Base-by-base conservation (phyloP, 2,797 vertebrate species). In the Falco biarmicus region DNA sequence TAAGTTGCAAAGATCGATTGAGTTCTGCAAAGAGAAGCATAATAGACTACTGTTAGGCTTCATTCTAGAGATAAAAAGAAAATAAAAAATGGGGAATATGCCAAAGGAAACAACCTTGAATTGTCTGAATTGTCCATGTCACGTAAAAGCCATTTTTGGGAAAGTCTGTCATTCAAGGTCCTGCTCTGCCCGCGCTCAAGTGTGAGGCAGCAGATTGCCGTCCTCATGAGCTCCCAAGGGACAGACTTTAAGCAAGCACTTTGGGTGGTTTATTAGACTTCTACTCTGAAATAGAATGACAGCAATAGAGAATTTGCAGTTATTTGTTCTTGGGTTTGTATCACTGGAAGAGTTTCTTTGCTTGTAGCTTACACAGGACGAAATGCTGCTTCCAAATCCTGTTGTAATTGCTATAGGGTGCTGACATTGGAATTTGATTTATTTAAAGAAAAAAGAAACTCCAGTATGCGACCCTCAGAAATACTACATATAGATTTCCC, bases 81-180 rank as follows among this genome's bases (percentile, higher is more conserved):
- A 84, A 8, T 82, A 60, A 56, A 57, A 29, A 60, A 34, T 3
- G 10, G 43, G 6, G 8, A 89, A 45, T 11, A 48, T 10, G 66
- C 39, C 53, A 61, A 80, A 65, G 41, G 43, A 32, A 95, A 41
- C 12, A 85, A 81, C 57, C 20, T 83, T 71, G 61, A 94, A 71
- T 65, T 74, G 28, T 51, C 83, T 92, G 48, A 86, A 84, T 66
- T 76, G 1, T 1, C 48, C n/a, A 43, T 24, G 39, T 63, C 56
- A 83, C 21, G 57, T 57, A 59, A 56, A 51, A 63, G 28, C 61
- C 7, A 48, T 71, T 94, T 95, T 92, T 85, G 60, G 61, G 54
- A 60, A 87, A 63, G 57, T 57, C 53, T 92, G 37, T 71, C 28
- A 22, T 45, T 83, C 41, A 54, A 82, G 80, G 60, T 70, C 26